Evolutionary conservation across 2,113 vertebrate species (phyloP).

Genomic region (Microtus ochrogaster): DNA sequence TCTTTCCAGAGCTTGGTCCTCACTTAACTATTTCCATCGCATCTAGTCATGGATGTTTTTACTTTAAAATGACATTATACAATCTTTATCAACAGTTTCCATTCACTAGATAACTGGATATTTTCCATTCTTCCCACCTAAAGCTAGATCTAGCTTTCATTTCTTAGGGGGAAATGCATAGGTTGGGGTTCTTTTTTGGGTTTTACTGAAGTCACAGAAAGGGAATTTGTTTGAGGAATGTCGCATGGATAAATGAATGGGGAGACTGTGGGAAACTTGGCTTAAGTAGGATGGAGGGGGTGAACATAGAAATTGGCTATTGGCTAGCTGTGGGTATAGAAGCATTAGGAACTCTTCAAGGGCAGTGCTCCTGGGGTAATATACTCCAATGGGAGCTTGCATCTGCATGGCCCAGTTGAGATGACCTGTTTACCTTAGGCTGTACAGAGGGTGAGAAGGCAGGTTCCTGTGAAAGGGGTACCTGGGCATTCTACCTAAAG

Average conservation of each 20-base stretch:
- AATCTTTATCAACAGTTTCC: not conserved
- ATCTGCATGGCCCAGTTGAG: not conserved
- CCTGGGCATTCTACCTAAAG: not conserved
- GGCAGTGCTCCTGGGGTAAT: not conserved
- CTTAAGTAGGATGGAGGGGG: not conserved
- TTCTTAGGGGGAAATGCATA: not conserved
- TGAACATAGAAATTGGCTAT: rapidly evolving
- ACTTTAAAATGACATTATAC: not conserved
- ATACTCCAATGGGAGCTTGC: rapidly evolving
- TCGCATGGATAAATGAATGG: not conserved
- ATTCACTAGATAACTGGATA: no score
- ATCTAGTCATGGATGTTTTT: not conserved
- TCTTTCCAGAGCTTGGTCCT: not conserved
- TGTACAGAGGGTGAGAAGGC: not conserved
- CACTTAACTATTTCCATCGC: not conserved
- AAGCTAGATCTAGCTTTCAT: not conserved
- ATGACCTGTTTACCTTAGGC: not conserved
- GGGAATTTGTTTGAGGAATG: not conserved
- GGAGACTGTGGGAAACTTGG: not conserved
- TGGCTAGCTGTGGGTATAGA: rapidly evolving
- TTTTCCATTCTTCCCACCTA: not conserved
- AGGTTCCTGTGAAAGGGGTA: not conserved
- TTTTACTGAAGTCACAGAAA: not conserved
- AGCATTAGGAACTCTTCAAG: no score
- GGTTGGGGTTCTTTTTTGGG: not conserved